Conservation (phyloP, 2,797 vertebrate species). For the Echiichthys vipera region DNA sequence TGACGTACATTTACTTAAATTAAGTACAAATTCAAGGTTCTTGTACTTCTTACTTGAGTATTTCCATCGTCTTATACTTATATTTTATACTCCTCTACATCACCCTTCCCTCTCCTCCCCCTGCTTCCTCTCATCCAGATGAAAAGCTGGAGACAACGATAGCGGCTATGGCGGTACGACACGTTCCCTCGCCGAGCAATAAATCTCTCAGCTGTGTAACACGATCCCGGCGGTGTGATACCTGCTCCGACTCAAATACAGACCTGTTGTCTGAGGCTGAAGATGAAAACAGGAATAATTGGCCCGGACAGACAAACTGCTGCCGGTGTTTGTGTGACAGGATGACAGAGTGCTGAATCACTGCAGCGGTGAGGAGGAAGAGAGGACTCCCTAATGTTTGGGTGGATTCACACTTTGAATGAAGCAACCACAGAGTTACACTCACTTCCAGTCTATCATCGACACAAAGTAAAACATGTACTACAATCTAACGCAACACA, state of each 20-base stretch:
- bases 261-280: slow-evolving; percentile 45
- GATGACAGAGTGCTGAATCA: slow-evolving; percentile 22
- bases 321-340: slow-evolving; percentile 23
- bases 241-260: slow-evolving; percentile 36
- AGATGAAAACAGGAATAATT: slow-evolving; percentile 55
- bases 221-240: slow-evolving; percentile 48
- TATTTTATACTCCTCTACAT: too few relatives aligned
- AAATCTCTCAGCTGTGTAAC: slow-evolving; percentile 61
- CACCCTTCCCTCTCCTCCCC: background rate
- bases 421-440: too few relatives aligned
- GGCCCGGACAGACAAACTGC: slow-evolving; percentile 13
- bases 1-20: too few relatives aligned
- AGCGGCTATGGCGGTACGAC: slow-evolving; percentile 28
- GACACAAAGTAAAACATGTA: too few relatives aligned
- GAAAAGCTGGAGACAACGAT: slow-evolving; percentile 25
- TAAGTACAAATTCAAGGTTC: too few relatives aligned
- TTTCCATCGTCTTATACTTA: too few relatives aligned
- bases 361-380: background rate
- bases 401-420: too few relatives aligned
- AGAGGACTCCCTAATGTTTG: too few relatives aligned
- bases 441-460: too few relatives aligned
- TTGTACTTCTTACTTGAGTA: too few relatives aligned
- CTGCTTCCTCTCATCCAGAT: slow-evolving; percentile 34
- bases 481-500: too few relatives aligned
- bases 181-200: slow-evolving; percentile 48